A percentile compares a stretch with the other conserved stretches of the same genome.
Conservation (phyloP, 1,140 invertebrate genomes). For the Sycophaga agraensis region DNA sequence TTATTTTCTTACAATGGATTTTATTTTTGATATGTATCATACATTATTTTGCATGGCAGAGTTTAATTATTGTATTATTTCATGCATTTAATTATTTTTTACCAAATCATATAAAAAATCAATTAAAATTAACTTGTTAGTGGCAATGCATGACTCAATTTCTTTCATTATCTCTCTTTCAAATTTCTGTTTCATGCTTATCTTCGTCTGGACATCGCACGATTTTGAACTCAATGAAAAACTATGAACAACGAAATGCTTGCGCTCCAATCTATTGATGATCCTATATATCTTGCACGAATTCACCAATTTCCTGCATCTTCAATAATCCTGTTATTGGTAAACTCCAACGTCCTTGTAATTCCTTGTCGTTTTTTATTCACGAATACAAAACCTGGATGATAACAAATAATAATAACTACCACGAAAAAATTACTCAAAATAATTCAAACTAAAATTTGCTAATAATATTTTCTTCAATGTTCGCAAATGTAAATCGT, state of each 20-base stretch:
- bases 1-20: too few species aligned
- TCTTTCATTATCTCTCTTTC: constrained; percentile 55
- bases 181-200: constrained; percentile 60
- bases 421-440: background rate
- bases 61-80: background rate
- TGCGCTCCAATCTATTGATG: constrained; percentile 13
- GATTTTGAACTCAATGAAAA: constrained; percentile 34
- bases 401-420: constrained; percentile 10
- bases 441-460: background rate
- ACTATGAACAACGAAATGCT: constrained; percentile 27
- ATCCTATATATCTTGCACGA: constrained; percentile 22
- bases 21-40: too few species aligned
- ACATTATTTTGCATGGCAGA: too few species aligned
- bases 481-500: too few species aligned
- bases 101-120: too few species aligned
- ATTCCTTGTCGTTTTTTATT: constrained; percentile 15
- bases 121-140: constrained; percentile 30
- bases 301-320: constrained; percentile 19
- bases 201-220: constrained; percentile 54
- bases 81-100: constrained; percentile 22
- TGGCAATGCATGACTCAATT: constrained; percentile 45
- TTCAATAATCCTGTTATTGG: constrained; percentile 12
- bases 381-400: constrained; percentile 21
- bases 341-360: constrained; percentile 16
- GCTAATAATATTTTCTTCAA: too few species aligned